phyloP scores from a whole-genome alignment of 2,888 invertebrate genomes.

The Brachycybe producta region DNA sequence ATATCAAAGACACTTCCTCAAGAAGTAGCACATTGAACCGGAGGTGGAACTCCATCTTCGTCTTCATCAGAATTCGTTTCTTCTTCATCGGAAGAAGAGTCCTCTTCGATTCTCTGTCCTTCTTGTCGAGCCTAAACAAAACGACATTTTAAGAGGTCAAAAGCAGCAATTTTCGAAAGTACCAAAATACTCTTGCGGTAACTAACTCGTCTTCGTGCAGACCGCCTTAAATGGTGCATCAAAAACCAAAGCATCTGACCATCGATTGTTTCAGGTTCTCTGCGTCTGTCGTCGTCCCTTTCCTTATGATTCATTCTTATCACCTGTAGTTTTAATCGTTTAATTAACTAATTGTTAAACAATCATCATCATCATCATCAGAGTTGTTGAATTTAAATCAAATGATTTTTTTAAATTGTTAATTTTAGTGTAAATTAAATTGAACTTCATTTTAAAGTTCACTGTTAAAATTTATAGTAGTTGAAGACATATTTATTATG shows the following conservation, averaged over 20 bases:
- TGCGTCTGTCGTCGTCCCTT: slow-evolving; percentile 34
- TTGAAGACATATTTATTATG: too few relatives aligned
- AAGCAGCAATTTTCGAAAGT: neutral
- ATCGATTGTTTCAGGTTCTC: slow-evolving; percentile 37
- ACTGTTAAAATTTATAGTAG: too few relatives aligned
- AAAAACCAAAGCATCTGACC: slow-evolving; percentile 42
- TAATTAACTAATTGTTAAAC: slow-evolving; percentile 5
- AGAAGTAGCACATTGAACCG: slow-evolving; percentile 30
- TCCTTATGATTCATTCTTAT: slow-evolving; percentile 34
- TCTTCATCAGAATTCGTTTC: slow-evolving; percentile 24
- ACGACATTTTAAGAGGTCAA: slow-evolving; percentile 15
- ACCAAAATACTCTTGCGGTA: neutral
- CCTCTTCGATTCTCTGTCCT: slow-evolving; percentile 18
- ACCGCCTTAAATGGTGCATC: slow-evolving; percentile 38
- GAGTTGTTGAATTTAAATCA: too few relatives aligned
- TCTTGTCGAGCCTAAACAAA: slow-evolving; percentile 21
- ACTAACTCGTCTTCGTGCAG: slow-evolving; percentile 31
- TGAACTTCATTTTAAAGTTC: too few relatives aligned
- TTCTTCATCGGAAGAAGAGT: slow-evolving; percentile 22
- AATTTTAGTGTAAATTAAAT: too few relatives aligned
- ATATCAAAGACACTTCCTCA: neutral
- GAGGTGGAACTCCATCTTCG: slow-evolving; percentile 25
- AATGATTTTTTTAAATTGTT: too few relatives aligned
- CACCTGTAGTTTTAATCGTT: slow-evolving; percentile 25
- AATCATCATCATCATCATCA: too few relatives aligned